A percentile compares a stretch with the other conserved stretches of the same genome.
phyloP scores from a whole-genome alignment of 2,797 vertebrate species.

The Paratrypauchen microcephalus region DNA sequence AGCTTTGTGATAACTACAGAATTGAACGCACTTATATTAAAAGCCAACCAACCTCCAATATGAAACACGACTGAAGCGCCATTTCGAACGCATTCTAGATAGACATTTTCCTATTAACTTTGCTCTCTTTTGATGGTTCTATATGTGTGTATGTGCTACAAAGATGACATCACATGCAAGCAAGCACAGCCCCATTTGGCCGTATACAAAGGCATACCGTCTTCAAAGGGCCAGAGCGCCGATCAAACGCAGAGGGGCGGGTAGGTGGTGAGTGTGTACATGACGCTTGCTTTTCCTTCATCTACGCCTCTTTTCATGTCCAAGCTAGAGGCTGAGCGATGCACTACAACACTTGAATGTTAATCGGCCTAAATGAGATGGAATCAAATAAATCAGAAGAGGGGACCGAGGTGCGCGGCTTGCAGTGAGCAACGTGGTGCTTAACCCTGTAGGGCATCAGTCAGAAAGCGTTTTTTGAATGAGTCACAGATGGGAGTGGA shows the following conservation, averaged over 20 bases:
- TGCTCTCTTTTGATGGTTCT: slow-evolving; percentile 6
- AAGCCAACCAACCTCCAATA: slow-evolving; percentile 16
- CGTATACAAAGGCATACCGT: slow-evolving; percentile 64
- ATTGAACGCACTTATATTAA: slow-evolving; percentile 11
- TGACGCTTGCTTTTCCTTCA: slow-evolving; percentile 63
- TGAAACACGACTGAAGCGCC: slow-evolving; percentile 24
- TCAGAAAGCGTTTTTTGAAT: slow-evolving; percentile 43
- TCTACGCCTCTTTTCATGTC: slow-evolving; percentile 74
- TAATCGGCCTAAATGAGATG: slow-evolving; percentile 69
- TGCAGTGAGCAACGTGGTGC: slow-evolving; percentile 27
- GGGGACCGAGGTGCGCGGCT: slow-evolving; percentile 31
- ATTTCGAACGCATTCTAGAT: slow-evolving; percentile 33
- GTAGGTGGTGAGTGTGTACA: slow-evolving; percentile 66
- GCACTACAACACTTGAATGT: slow-evolving; percentile 65
- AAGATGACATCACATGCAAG: slow-evolving; percentile 58
- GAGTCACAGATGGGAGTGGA: slow-evolving; percentile 29
- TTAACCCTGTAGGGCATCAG: slow-evolving; percentile 40
- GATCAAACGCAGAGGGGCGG: slow-evolving; percentile 71
- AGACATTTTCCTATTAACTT: slow-evolving; percentile 43
- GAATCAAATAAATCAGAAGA: slow-evolving; percentile 66
- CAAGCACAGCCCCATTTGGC: slow-evolving; percentile 61
- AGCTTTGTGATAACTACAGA: neutral
- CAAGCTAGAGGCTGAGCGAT: slow-evolving; percentile 58
- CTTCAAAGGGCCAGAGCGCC: slow-evolving; percentile 68
- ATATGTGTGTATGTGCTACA: slow-evolving; percentile 23